phyloP scores from a whole-genome alignment of 1,140 invertebrate species.

The Pentalonia nigronervosa region DNA sequence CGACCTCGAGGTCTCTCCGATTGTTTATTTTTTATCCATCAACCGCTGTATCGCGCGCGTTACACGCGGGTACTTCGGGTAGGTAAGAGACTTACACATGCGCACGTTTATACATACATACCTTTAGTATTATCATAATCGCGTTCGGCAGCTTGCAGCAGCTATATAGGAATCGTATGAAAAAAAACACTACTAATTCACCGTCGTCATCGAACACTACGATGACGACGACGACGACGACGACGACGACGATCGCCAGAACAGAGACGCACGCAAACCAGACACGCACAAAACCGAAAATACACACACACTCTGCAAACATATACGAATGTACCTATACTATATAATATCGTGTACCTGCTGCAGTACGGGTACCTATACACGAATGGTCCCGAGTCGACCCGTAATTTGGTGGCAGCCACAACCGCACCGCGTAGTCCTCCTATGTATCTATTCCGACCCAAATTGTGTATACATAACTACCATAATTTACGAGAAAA shows the following conservation, averaged over 20 bases:
- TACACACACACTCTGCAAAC: not conserved
- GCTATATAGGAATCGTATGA: not conserved
- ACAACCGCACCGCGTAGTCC: not conserved
- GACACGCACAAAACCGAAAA: constrained; percentile 43
- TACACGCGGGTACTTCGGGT: constrained; percentile 36
- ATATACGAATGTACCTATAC: not conserved
- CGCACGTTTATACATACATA: not conserved
- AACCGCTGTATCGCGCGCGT: not conserved
- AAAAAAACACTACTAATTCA: not conserved
- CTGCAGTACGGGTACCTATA: not conserved
- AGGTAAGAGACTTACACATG: not conserved
- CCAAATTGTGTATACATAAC: not conserved
- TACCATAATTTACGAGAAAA: constrained; percentile 25
- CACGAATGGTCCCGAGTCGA: not conserved
- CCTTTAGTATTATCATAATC: not conserved
- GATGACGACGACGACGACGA: not conserved
- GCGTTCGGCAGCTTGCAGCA: not conserved
- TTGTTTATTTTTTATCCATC: constrained; percentile 36
- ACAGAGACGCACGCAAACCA: constrained; percentile 33
- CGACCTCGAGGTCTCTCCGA: constrained; percentile 48
- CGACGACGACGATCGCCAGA: not conserved
- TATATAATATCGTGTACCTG: not conserved
- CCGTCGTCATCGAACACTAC: not conserved
- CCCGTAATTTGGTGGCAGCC: constrained; percentile 42
- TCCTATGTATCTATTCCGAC: not conserved